Evolutionary conservation across 2,797 vertebrate species (phyloP), one percentile per base, ranked within the genome.

Genomic region (Smutsia temminckii): DNA sequence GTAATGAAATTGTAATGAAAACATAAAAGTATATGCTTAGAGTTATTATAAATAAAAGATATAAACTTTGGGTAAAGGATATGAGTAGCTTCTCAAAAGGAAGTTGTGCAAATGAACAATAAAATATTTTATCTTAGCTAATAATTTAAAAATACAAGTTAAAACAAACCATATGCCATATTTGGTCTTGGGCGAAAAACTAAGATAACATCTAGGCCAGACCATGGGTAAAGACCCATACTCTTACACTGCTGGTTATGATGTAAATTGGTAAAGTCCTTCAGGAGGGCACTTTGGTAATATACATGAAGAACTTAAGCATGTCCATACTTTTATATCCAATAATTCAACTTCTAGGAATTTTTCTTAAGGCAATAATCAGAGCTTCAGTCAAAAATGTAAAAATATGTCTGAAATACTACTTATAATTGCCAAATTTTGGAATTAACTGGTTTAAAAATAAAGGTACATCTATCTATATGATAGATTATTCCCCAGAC

Each of bases 361-460:
- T 94, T 75, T 95, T 57, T 25, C 40, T 78, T 68, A 84, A 87
- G 34, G 27, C 68, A 96, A 75, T n/a, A 83, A 55, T 40, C 34
- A 75, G 27, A 79, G n/a, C 64, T 29, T 2, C 10, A 69, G 18
- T 94, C 4, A 71, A 79, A 81, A 77, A 57, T 59, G 11, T 51
- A 34, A 94, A 91, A 80, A n/a, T 6, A 72, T 37, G 16, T 59
- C 40, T 69, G 8, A 5, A 72, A 32, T 53, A 46, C 6, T 61
- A 63, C 5, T 68, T 66, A 42, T 63, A 57, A 74, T 32, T 40
- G 69, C n/a, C 85, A 94, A 91, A 46, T 57, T 95, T 87, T 74
- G 14, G 53, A 77, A 40, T 40, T 40, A n/a, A 77, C 23, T 34
- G 37, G 20, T 9, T 96, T 79, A 86, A 96, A 95, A 94, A 75